These are phyloP conservation scores for Cantharis rustica DNA, from an alignment of 2,888 invertebrate species.

Conservation along the genomic window DNA sequence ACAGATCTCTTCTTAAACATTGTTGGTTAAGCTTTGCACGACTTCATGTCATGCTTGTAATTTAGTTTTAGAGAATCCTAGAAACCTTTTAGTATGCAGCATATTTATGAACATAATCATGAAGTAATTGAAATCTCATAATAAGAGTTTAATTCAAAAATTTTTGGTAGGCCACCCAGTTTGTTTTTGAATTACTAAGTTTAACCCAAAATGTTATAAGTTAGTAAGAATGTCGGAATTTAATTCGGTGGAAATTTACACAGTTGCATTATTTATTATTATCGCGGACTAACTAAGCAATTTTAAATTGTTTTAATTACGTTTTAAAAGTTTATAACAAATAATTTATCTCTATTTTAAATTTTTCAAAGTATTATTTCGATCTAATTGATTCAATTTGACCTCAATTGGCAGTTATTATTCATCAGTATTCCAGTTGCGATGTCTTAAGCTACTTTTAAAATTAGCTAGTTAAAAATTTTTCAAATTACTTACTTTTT, in stretches of 20 bases:
- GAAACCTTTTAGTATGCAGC: no score
- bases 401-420: neutral
- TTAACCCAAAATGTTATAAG: neutral
- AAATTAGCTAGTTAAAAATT: neutral
- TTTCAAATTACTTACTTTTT: neutral
- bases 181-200: neutral
- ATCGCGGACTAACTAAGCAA: neutral
- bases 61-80: no score
- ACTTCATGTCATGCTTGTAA: no score
- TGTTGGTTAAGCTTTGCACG: no score
- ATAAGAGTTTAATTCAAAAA: no score
- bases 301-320: neutral
- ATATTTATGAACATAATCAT: no score
- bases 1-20: no score
- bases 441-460: neutral
- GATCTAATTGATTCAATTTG: neutral
- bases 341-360: neutral
- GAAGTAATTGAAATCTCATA: no score
- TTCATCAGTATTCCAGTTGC: neutral
- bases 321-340: neutral
- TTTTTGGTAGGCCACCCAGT: no score
- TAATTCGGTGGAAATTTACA: neutral
- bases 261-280: neutral
- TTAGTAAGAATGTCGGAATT: neutral
- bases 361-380: neutral